Base-by-base conservation (phyloP, 1,140 invertebrate genomes). In the Apolygus lucorum region DNA sequence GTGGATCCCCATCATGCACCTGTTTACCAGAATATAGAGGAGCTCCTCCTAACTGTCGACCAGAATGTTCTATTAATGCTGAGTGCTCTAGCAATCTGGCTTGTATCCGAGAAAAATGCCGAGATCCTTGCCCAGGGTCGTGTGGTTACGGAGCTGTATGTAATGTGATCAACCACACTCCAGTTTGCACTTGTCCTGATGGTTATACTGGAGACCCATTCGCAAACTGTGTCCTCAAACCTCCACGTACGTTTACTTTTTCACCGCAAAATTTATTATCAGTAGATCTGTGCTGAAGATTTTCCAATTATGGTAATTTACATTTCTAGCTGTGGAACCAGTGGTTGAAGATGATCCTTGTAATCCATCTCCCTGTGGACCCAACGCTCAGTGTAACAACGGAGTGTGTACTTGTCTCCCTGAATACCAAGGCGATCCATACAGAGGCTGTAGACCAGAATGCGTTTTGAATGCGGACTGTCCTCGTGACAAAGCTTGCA, bases 201-300 rank as follows among this genome's bases (percentile, higher is more conserved):
- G 85, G 86, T 69, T 89, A 85, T 73, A 83, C 83, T 63, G 89
- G 89, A 52, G 86, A 91, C 81, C 87, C 89, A 52, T 88, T 90
- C 70, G 81, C 81, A 42, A 82, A 78, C 70, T 91, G 89, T 73
- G 73, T 73, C 62, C 81, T 82, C 21, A 82, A 84, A 70, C 84
- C 83, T 28, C 76, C 76, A 69, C 74, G 77, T 70, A 70, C 67
- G 69, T 59, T 42, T 42, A 42, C 17, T n/a, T n/a, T n/a, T n/a
- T n/a, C n/a, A n/a, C n/a, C n/a, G n/a, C n/a, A n/a, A n/a, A n/a
- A n/a, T n/a, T n/a, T n/a, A n/a, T n/a, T n/a, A n/a, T n/a, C n/a
- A n/a, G n/a, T n/a, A n/a, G n/a, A n/a, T n/a, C n/a, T n/a, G n/a
- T n/a, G n/a, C n/a, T n/a, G n/a, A n/a, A n/a, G n/a, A n/a, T n/a